Conservation (phyloP, 2,888 invertebrate genomes). For the Acanthococcus lagerstroemiae region DNA sequence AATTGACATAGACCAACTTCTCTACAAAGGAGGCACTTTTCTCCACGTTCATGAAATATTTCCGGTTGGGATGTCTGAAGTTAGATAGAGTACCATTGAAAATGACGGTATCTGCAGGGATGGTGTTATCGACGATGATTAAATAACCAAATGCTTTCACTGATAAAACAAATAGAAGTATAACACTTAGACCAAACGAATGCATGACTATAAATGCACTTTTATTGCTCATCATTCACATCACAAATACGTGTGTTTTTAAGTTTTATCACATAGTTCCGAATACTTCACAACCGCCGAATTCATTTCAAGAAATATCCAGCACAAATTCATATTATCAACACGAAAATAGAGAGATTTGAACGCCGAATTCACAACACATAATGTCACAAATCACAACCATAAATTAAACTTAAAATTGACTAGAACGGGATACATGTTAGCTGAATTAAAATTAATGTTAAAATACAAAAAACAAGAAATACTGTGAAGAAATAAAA, state of each 20-base stretch:
- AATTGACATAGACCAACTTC: constrained; percentile 63
- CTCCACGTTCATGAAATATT: constrained; percentile 67
- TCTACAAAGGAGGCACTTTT: constrained; percentile 74
- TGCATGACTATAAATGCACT: not conserved
- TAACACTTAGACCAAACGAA: no score
- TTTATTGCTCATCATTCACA: no score
- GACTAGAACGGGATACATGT: constrained; percentile 7
- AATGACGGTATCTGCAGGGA: not conserved
- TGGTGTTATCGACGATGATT: constrained; percentile 5
- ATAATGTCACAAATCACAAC: constrained; percentile 20
- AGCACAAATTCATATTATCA: no score
- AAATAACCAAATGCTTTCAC: not conserved
- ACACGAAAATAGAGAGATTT: no score
- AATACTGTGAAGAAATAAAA: not conserved
- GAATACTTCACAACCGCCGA: not conserved
- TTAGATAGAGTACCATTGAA: constrained; percentile 13
- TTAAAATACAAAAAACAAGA: not conserved
- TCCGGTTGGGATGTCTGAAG: constrained; percentile 41
- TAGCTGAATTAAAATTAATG: not conserved
- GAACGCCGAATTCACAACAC: no score
- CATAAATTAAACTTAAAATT: constrained; percentile 8
- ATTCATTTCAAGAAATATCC: no score
- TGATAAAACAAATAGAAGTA: no score
- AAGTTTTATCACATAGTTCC: constrained; percentile 22
- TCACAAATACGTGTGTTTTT: no score